Evolutionary conservation across 35 echinoderm and acorn worm genomes (phyloP), one percentile per base, ranked within the genome.

Genomic region (Hemicentrotus pulcherrimus): DNA sequence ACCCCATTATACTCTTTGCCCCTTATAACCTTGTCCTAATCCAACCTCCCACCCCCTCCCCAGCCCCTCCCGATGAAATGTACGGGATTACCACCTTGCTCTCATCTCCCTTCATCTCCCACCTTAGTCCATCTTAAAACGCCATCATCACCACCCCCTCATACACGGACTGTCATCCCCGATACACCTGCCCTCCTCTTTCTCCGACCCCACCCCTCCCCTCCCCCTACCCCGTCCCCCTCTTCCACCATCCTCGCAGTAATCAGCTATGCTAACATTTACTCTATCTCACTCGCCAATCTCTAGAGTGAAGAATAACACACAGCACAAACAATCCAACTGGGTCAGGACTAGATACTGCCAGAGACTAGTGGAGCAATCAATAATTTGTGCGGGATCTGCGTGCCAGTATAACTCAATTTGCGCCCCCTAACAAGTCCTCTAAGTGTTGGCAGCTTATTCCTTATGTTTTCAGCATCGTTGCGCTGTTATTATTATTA

Each of bases 241-340:
- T 28, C 13, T 46, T 33, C 41, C 13, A 32, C 91, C 48, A 22
- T 93, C 91, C 91, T 47, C 30, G 13, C 2, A 93, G 91, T 93
- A 93, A 93, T 93, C 91, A 93, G 91, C 91, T 93, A 93, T 93
- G 91, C 91, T 93, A 93, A 93, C 91, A 93, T 93, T 93, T 93
- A 93, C 91, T 93, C 91, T 50, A 93, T 47, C 91, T 93, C 91
- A 58, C 91, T 93, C 91, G 24, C 91, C 91, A 93, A 93, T 93
- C 91, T 93, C 91, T 93, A 46, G 91, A 93, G 91, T 93, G 91
- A 93, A 93, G 91, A 93, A 93, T 93, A 93, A 93, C 91, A 93
- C 91, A 50, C 18, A 93, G 46, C 91, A 93, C 91, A 93, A 93
- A 93, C 91, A 93, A 93, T 47, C 48, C 45, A 93, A 93, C 91